Base-by-base conservation (phyloP, 2,797 vertebrate species). In the Acipenser oxyrinchus region DNA sequence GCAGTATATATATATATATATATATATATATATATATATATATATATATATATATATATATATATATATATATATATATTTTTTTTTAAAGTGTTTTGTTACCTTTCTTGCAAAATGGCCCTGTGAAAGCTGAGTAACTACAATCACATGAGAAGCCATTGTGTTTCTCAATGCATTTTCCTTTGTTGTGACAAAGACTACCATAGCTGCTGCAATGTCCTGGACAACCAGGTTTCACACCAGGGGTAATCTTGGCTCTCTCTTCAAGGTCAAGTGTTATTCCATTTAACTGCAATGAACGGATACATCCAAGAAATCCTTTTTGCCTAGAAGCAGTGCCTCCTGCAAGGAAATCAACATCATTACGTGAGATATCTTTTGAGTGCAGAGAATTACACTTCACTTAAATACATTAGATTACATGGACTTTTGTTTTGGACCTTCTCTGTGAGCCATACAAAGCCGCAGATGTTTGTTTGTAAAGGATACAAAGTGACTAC, bases 141-240 rank as follows among this genome's bases (percentile, higher is more conserved):
- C 95, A 97, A 81, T 97, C 88, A 37, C 95, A 97, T 60, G 84
- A 86, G 75, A 96, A 95, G 68, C 95, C 93, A 52, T 67, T 89
- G 73, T 86, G 65, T 51, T 86, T 89, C 77, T 98, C 95, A 76
- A 77, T 81, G 65, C 95, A 98, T 62, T 71, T 87, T 15, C 94
- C 95, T 64, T 78, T 84, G 60, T 96, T 92, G 70, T 83, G 90
- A 71, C 95, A 98, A 55, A 97, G 76, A 6, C 81, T 88, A 49
- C 93, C 89, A 0, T 96, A 98, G 80, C 91, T 97, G 84, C 92
- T 93, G 78, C 95, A 97, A 73, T 97, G 93, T 8, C 95, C 95
- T 8, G 88, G 85, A 68, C 95, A 97, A 4, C 95, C 93, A 0
- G 93, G 86, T 75, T 87, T 88, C n/a, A 97, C 94, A 1, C 91